Conservation (phyloP, 2,888 invertebrate genomes). For the Prosapia bicincta region DNA sequence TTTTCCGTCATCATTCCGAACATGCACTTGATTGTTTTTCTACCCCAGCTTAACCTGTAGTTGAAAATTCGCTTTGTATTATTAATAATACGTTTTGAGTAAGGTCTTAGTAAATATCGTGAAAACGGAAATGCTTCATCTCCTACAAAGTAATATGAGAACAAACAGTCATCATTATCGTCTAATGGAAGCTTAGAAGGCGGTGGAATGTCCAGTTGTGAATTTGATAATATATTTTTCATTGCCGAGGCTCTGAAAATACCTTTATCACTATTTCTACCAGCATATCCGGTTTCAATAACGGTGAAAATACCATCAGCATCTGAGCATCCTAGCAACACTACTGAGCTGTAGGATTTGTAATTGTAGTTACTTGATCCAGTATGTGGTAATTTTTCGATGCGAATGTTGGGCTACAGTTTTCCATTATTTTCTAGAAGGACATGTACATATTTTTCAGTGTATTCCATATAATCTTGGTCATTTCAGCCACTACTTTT, state of each 20-base stretch:
- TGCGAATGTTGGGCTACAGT: slow-evolving; percentile 37
- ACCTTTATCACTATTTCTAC: slow-evolving; percentile 42
- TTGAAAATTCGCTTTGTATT: slow-evolving; percentile 36
- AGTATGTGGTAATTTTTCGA: too few species aligned
- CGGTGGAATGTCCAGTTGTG: slow-evolving; percentile 31
- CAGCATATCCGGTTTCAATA: slow-evolving; percentile 41
- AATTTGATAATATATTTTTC: not conserved
- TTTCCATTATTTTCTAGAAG: slow-evolving; percentile 36
- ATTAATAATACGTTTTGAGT: slow-evolving; percentile 34
- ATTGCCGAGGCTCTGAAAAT: slow-evolving; percentile 35
- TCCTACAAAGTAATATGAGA: slow-evolving; percentile 34
- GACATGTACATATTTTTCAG: slow-evolving; percentile 28
- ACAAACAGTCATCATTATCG: too few species aligned
- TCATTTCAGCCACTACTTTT: slow-evolving; percentile 10
- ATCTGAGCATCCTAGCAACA: slow-evolving; percentile 41
- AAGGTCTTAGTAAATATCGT: slow-evolving; percentile 39
- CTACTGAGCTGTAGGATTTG: slow-evolving; percentile 40
- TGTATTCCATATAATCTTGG: slow-evolving; percentile 18
- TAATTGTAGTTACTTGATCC: slow-evolving; percentile 40
- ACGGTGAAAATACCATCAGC: slow-evolving; percentile 42
- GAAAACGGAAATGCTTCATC: slow-evolving; percentile 38
- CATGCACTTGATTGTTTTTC: slow-evolving; percentile 30
- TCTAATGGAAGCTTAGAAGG: slow-evolving; percentile 25
- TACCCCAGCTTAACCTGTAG: slow-evolving; percentile 35
- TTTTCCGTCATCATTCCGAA: too few species aligned